Evolutionary conservation across 2,888 invertebrate species (phyloP).

Genomic region (Hirtodrosophila histrioides): DNA sequence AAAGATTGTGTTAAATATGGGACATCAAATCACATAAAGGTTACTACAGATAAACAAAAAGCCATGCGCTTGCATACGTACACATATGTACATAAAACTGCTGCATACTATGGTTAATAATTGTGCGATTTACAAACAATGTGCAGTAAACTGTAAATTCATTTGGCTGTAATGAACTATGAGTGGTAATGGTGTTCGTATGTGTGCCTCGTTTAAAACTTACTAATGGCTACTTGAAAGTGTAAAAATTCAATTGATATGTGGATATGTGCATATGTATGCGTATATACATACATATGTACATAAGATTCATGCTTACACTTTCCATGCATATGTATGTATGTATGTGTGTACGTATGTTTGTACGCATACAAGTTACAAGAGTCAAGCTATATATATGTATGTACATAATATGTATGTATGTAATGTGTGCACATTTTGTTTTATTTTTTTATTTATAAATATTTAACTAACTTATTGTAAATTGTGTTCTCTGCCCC

Average conservation of each 20-base stretch:
- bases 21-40: constrained; percentile 26
- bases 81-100: neutral
- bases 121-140: constrained; percentile 31
- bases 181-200: constrained; percentile 1
- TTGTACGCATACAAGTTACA: constrained; percentile 13
- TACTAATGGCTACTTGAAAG: neutral
- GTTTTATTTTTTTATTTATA: neutral
- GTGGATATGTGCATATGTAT: neutral
- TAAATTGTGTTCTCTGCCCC: neutral
- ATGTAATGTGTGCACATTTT: neutral
- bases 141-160: constrained; percentile 31
- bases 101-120: constrained; percentile 3
- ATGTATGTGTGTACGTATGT: constrained; percentile 10
- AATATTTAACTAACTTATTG: too few relatives aligned
- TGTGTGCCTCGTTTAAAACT: neutral
- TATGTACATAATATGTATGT: neutral
- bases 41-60: constrained; percentile 1
- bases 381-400: constrained; percentile 8
- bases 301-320: constrained; percentile 34
- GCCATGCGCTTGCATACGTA: neutral
- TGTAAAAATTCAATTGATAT: neutral
- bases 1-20: constrained; percentile 33
- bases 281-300: constrained; percentile 15
- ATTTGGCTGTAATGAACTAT: constrained; percentile 22
- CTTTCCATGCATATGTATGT: constrained; percentile 11